Percentiles rank a stretch among this genome's conserved stretches.
Evolutionary conservation across 1,140 invertebrate species (phyloP).

Genomic region (Pissodes strobi): DNA sequence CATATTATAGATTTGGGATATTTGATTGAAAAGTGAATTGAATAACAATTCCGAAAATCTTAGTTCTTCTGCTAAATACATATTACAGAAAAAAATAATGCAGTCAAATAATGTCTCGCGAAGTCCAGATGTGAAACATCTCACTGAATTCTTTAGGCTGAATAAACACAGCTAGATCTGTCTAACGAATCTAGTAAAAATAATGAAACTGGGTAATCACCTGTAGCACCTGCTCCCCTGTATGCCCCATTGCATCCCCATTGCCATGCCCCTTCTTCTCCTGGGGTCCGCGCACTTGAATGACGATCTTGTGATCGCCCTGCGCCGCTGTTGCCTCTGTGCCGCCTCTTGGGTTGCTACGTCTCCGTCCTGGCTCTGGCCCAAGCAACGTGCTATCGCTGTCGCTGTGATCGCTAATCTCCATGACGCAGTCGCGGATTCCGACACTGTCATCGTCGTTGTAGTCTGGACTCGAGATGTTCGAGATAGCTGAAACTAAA

Average conservation of each 20-base stretch:
- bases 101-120: no score
- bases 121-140: no score
- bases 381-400: conserved; percentile 78
- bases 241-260: conserved; percentile 16
- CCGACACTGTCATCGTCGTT: conserved; percentile 74
- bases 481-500: conserved; percentile 76
- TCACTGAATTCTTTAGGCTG: no score
- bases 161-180: no score
- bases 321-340: conserved; percentile 57
- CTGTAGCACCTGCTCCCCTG: conserved; percentile 8
- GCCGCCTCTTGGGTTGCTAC: conserved; percentile 60
- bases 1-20: no score
- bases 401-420: conserved; percentile 84
- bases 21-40: no score
- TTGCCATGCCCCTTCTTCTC: conserved; percentile 56
- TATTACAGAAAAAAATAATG: no score
- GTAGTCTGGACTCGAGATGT: conserved; percentile 85
- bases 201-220: no score
- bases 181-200: no score
- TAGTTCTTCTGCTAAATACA: no score
- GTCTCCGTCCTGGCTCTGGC: conserved; percentile 73
- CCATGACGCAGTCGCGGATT: conserved; percentile 75
- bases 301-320: conserved; percentile 78
- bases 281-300: conserved; percentile 78
- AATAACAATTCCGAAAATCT: no score